phyloP scores from a whole-genome alignment of 2,888 invertebrate genomes.

The Entomobrya multifasciata region DNA sequence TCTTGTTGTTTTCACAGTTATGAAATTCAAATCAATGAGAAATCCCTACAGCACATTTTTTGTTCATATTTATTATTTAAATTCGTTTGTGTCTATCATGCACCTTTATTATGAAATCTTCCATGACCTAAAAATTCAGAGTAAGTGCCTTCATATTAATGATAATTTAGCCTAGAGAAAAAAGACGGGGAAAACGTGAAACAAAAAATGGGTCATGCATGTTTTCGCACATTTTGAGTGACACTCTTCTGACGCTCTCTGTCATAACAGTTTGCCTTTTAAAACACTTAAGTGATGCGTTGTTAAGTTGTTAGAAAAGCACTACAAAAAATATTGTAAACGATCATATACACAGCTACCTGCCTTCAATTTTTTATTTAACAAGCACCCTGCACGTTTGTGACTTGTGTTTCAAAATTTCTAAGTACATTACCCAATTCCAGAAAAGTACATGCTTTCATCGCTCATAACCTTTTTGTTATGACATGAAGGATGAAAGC shows the following conservation, averaged over 20 bases:
- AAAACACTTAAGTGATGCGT: background rate
- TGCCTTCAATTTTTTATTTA: no score
- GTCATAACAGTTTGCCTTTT: conserved; percentile 29
- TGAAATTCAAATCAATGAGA: conserved; percentile 17
- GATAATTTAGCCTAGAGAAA: background rate
- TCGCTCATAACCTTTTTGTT: background rate
- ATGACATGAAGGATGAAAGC: background rate
- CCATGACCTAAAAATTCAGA: background rate
- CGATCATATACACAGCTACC: no score
- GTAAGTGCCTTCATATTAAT: background rate
- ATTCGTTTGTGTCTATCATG: background rate
- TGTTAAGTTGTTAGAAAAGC: no score
- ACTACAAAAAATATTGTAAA: no score
- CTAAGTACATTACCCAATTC: no score
- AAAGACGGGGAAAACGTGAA: background rate
- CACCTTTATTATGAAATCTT: background rate
- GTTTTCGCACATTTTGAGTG: conserved; percentile 59
- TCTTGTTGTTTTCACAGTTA: background rate
- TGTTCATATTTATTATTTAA: conserved; percentile 3
- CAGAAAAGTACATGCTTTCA: background rate
- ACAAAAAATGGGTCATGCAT: conserved; percentile 32
- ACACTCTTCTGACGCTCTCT: conserved; percentile 27
- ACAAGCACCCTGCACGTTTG: no score
- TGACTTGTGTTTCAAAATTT: no score
- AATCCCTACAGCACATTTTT: background rate